A percentile compares a stretch with the other conserved stretches of the same genome.
Evolutionary conservation across 2,797 vertebrate genomes (phyloP).

Genomic region (Sebastes hubbsi): DNA sequence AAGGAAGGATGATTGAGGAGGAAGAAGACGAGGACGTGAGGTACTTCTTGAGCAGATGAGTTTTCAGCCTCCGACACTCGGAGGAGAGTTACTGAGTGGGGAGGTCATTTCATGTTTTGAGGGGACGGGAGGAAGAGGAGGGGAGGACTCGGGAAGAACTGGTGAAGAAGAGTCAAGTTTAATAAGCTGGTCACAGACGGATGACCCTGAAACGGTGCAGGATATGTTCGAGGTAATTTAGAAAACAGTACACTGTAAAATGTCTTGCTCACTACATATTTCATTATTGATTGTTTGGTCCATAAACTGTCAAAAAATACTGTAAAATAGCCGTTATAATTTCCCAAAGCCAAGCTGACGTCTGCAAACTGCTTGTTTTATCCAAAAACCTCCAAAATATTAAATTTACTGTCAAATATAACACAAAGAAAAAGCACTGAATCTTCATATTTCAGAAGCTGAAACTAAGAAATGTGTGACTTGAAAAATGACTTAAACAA

Average conservation of each 20-base stretch:
- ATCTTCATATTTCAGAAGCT: not conserved
- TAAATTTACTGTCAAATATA: not conserved
- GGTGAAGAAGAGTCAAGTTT: slow-evolving; percentile 28
- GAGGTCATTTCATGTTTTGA: slow-evolving; percentile 45
- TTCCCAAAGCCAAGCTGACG: not conserved
- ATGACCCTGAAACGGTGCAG: not conserved
- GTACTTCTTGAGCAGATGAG: slow-evolving; percentile 45
- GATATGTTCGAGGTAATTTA: not conserved
- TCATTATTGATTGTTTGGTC: not conserved
- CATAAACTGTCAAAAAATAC: not conserved
- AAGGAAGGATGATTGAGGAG: slow-evolving; percentile 36
- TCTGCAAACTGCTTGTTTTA: not conserved
- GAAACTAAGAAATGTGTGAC: not conserved
- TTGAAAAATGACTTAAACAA: not conserved
- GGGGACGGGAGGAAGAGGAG: slow-evolving; percentile 2
- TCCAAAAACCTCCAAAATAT: not conserved
- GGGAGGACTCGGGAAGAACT: not conserved
- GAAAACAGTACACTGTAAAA: not conserved
- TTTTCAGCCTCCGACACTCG: slow-evolving; percentile 50
- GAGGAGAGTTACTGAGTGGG: slow-evolving; percentile 35
- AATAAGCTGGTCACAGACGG: not conserved
- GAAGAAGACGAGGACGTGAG: slow-evolving; percentile 23
- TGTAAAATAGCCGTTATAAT: not conserved
- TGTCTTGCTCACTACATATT: not conserved
- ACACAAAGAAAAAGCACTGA: not conserved